Evolutionary conservation across 92 coral and sea anemone species (phyloP), one percentile per base, ranked within the genome.

Genomic region (Porites rus): DNA sequence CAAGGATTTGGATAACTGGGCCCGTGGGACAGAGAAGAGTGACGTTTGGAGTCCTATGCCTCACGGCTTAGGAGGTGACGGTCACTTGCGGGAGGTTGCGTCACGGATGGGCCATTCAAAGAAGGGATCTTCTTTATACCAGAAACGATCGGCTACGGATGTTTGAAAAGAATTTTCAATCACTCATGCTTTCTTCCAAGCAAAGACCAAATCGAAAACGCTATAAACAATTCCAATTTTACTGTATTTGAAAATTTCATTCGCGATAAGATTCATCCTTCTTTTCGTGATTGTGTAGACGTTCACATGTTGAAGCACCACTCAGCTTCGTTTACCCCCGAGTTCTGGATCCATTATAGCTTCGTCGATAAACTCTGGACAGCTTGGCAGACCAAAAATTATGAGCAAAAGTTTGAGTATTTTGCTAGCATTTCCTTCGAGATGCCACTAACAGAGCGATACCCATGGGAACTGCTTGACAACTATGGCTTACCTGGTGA

Each of bases 301-400:
- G 80, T 88, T 7, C 61, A 84, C 16, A 92, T 94, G 98, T 80
- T 81, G 19, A 81, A 67, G 76, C 92, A 92, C 81, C 61, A 53
- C 31, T 78, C 93, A 7, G 74, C 98, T 24, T 86, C 95, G 5
- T 89, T 87, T 54, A 88, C 99, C 12, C 99, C 99, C 0, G 98
- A 96, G 89, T 93, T 96, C 74, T 87, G 87, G 84, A 88, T 96
- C 9, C 99, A 96, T 60, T 98, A 96, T 68, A 77, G 93, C 68
- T 96, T 96, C 75, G 74, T 96, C 17, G 98, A 96, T 84, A 96
- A 93, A 68, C 82, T 96, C 38, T 96, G 99, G 99, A 65, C 87
- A 75, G 81, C 87, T 75, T 94, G 93, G 95, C 98, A 96, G 84
- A 51, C 72, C 16, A 82, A 76, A 73, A 88, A 94, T 0, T 72